These are phyloP conservation scores for Nephrotoma guestfalica DNA, from an alignment of 2,888 invertebrate species.

Conservation along the genomic window DNA sequence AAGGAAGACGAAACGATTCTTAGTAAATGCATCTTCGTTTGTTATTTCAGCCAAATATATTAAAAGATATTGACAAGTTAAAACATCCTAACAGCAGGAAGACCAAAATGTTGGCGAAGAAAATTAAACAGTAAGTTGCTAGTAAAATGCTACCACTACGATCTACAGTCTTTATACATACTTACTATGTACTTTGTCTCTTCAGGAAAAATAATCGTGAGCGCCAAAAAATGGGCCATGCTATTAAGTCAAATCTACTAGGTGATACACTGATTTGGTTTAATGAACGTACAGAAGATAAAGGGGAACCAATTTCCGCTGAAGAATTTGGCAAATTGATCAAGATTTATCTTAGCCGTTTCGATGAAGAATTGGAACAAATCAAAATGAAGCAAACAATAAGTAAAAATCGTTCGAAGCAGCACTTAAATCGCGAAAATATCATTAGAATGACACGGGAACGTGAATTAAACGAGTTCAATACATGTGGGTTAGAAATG, in stretches of 20 bases:
- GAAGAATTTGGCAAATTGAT: conserved; percentile 41
- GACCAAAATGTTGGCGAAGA: conserved; percentile 55
- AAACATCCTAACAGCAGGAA: conserved; percentile 80
- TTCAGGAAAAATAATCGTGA: conserved; percentile 38
- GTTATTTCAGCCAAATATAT: conserved; percentile 30
- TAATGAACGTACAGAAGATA: conserved; percentile 43
- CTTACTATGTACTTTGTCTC: neutral
- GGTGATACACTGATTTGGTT: conserved; percentile 74
- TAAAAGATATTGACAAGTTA: conserved; percentile 39
- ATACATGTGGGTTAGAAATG: conserved; percentile 50
- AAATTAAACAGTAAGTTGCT: conserved; percentile 42
- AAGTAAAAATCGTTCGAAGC: conserved; percentile 47
- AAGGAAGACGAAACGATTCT: no score
- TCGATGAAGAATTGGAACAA: conserved; percentile 65
- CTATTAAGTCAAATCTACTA: conserved; percentile 54
- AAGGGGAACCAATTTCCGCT: conserved; percentile 39
- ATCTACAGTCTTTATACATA: conserved; percentile 9
- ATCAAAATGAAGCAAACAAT: conserved; percentile 66
- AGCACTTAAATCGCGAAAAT: conserved; percentile 68
- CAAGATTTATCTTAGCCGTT: conserved; percentile 40
- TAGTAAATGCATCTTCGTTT: no score
- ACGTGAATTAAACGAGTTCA: conserved; percentile 57
- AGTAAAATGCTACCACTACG: no score
- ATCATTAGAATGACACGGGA: conserved; percentile 62
- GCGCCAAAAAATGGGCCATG: conserved; percentile 46